phyloP scores from a whole-genome alignment of 2,113 vertebrate species.

The Tympanuchus pallidicinctus region DNA sequence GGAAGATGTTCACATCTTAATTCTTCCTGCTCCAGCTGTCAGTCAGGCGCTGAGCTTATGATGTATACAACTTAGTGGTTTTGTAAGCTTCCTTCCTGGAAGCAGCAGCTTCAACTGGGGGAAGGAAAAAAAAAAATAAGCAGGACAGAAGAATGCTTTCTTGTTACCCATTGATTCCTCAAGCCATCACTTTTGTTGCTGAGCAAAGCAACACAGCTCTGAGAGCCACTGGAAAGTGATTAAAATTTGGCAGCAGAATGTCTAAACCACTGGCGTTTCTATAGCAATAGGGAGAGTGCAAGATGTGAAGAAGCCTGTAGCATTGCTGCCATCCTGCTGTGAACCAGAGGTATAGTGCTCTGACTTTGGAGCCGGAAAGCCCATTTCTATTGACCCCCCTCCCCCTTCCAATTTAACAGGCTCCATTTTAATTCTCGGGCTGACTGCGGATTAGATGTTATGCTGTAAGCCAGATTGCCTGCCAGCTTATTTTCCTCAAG shows the following conservation, averaged over 20 bases:
- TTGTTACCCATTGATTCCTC: neutral
- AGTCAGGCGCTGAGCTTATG: neutral
- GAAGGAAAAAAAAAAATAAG: neutral
- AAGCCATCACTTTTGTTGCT: neutral
- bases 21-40: neutral
- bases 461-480: neutral
- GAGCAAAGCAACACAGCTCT: neutral
- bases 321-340: constrained; percentile 38
- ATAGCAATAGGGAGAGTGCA: constrained; percentile 42
- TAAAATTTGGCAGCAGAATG: neutral
- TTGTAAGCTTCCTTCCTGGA: neutral
- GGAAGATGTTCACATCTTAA: neutral
- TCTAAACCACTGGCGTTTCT: constrained; percentile 36
- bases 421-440: neutral
- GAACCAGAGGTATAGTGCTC: constrained; percentile 12
- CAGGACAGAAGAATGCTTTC: neutral
- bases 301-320: neutral
- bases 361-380: neutral
- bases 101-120: neutral
- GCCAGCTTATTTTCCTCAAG: neutral
- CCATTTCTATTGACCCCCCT: neutral
- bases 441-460: neutral
- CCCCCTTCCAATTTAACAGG: neutral
- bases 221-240: neutral
- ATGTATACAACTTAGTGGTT: neutral